Base-by-base conservation (phyloP, 2,797 vertebrate species). In the Lithobates pipiens region DNA sequence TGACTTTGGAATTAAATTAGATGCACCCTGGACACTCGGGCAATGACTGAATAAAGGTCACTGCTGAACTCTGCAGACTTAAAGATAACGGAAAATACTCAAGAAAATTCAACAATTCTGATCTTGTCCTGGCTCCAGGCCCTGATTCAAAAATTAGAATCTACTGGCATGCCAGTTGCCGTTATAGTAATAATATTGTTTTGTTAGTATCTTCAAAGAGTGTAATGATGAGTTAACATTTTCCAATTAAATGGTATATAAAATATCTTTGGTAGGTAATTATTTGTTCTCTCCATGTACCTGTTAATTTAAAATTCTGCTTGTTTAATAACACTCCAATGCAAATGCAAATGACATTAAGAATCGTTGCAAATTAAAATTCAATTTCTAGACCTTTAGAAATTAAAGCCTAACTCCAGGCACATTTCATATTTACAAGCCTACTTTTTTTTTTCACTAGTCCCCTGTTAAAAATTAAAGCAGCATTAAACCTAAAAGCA, bases 1-100 rank as follows among this genome's bases (percentile, higher is more conserved):
- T 71, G 82, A 69, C 82, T 70, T 29, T 57, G 42, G 65, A 77
- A 84, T 77, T 70, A 75, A 84, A 70, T 76, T 84, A 84, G 32
- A 61, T 77, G 46, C 74, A 77, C 46, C 67, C 46, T 77, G 75
- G 82, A 57, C 65, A 77, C 50, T 57, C 61, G 82, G 75, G 75
- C 18, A 7, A 29, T 23, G 50, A 77, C 54, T 57, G 75, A 42
- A 77, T 70, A 76, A 84, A 84, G 82, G 82, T 77, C 82, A 77
- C 32, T 29, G 46, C 67, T 71, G 44, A 71, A 77, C 67, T 57
- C 27, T 18, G 50, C 65, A 84, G 68, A 44, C 74, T 54, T 76
- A 83, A 83, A 83, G 63, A 72, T 50, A 77, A 83, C 63, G 23
- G 29, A 70, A 69, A 74, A 77, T 32, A 70, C 70, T 70, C 63